phyloP scores from a whole-genome alignment of 1,140 invertebrate species.

The Scaptomyza pallida region DNA sequence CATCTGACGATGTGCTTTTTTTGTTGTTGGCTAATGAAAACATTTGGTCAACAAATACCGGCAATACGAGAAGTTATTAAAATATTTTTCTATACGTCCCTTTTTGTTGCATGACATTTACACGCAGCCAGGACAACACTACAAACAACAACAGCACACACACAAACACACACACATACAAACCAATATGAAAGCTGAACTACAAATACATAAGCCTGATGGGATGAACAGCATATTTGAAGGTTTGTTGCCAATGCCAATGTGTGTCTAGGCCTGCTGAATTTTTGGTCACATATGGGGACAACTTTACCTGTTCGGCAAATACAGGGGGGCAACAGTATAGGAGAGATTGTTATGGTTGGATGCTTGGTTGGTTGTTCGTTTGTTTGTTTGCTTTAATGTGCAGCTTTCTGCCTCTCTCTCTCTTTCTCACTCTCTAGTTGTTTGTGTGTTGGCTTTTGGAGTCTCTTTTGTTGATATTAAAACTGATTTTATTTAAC shows the following conservation, averaged over 20 bases:
- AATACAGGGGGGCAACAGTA: background rate
- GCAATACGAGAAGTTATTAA: constrained; percentile 71
- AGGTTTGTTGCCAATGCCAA: constrained; percentile 15
- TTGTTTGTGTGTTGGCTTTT: constrained; percentile 3
- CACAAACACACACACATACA: constrained; percentile 13
- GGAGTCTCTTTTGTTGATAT: constrained; percentile 37
- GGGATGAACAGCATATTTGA: constrained; percentile 19
- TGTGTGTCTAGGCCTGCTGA: constrained; percentile 2
- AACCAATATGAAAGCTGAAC: background rate
- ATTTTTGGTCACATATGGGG: constrained; percentile 29
- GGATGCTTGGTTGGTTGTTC: constrained; percentile 49
- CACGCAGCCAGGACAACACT: constrained; percentile 36
- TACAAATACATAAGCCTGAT: background rate
- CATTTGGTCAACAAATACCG: constrained; percentile 54
- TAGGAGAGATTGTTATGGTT: background rate
- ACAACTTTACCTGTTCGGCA: background rate
- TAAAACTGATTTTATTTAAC: constrained; percentile 70
- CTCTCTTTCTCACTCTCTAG: background rate
- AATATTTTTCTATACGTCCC: constrained; percentile 59
- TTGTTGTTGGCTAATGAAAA: constrained; percentile 76
- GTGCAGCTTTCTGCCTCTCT: constrained; percentile 71
- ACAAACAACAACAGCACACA: constrained; percentile 6
- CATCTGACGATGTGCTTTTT: constrained; percentile 17
- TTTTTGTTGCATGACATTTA: constrained; percentile 54
- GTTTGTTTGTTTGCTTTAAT: constrained; percentile 70